Conservation (phyloP, 2,888 invertebrate species). For the Craniophora ligustri region DNA sequence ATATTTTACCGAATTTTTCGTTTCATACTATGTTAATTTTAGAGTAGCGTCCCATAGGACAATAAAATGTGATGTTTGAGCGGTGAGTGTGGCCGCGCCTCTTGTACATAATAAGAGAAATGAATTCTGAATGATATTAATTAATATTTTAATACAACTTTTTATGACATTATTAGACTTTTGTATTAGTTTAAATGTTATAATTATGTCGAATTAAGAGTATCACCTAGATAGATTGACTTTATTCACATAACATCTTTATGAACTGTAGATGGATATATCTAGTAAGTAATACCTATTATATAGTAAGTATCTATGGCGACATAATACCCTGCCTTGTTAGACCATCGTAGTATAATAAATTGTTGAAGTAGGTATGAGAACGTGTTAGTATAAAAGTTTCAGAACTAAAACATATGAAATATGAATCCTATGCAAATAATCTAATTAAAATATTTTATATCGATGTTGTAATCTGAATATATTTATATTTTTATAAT, state of each 20-base stretch:
- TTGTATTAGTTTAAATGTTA: conserved; percentile 71
- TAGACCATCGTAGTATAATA: conserved; percentile 65
- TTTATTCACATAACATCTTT: conserved; percentile 68
- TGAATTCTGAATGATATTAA: conserved; percentile 84
- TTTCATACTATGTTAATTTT: conserved; percentile 67
- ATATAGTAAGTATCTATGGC: conserved; percentile 55
- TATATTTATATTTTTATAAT: conserved; percentile 75
- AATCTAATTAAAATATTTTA: conserved; percentile 57
- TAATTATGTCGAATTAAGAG: conserved; percentile 69
- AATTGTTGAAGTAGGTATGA: conserved; percentile 58
- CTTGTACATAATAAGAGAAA: conserved; percentile 70
- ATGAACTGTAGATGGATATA: conserved; percentile 69
- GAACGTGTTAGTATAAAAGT: conserved; percentile 19
- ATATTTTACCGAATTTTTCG: conserved; percentile 67
- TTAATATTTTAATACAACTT: conserved; percentile 79
- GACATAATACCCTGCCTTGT: conserved; percentile 65
- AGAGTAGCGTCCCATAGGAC: conserved; percentile 75
- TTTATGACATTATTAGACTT: conserved; percentile 76
- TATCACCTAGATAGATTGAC: conserved; percentile 71
- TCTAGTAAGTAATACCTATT: conserved; percentile 52
- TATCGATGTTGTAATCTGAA: conserved; percentile 74
- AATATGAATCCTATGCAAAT: conserved; percentile 46
- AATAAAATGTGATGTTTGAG: conserved; percentile 68
- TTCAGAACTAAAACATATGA: conserved; percentile 20
- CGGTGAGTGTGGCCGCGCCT: conserved; percentile 46